These are phyloP conservation scores for Tachystola acroxantha DNA, from an alignment of 2,888 invertebrate genomes.

Conservation along the genomic window DNA sequence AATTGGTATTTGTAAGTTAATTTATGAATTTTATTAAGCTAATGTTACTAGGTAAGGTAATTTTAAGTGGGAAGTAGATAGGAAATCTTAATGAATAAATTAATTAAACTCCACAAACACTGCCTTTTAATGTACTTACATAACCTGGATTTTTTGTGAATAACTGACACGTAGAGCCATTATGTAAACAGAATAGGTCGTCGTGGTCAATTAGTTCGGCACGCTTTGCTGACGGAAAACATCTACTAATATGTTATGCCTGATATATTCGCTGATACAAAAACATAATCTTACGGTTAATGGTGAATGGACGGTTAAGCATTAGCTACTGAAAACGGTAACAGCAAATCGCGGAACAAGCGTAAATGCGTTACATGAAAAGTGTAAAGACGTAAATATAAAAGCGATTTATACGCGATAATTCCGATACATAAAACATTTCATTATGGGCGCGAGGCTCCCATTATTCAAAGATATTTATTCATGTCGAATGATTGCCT, in stretches of 20 bases:
- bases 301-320: constrained; percentile 22
- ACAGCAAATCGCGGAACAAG: constrained; percentile 24
- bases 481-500: constrained; percentile 78
- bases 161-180: neutral
- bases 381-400: constrained; percentile 40
- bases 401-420: constrained; percentile 64
- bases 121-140: neutral
- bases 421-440: constrained; percentile 73
- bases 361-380: constrained; percentile 36
- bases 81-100: constrained; percentile 4
- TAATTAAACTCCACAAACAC: constrained; percentile 5
- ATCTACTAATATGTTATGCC: constrained; percentile 8
- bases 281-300: constrained; percentile 1
- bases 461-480: constrained; percentile 77
- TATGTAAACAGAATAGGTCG: constrained; percentile 18
- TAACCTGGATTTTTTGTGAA: neutral
- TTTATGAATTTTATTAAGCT: constrained; percentile 1
- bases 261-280: neutral
- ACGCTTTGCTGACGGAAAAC: constrained; percentile 28
- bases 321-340: constrained; percentile 22
- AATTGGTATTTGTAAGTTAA: constrained; percentile 4
- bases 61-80: constrained; percentile 3
- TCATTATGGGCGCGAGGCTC: constrained; percentile 62
- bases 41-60: neutral
- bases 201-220: constrained; percentile 29